Evolutionary conservation across 2,113 vertebrate genomes (phyloP), one percentile per base, ranked within the genome.

Genomic region (Mungos mungo): DNA sequence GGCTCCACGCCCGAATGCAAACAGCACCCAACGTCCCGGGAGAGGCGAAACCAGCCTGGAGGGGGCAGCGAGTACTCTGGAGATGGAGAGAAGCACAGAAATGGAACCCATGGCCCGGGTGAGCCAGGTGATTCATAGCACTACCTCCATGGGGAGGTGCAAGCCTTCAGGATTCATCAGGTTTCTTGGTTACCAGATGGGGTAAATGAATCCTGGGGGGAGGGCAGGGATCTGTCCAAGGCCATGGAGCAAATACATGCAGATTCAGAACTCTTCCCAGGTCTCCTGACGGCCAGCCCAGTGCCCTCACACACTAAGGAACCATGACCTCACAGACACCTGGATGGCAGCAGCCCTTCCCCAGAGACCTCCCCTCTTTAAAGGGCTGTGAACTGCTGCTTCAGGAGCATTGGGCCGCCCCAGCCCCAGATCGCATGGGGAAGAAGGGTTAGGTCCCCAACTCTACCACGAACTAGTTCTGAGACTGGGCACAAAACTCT

Each of bases 381-480:
- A 18, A 31, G 29, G 38, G 65, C 29, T 31, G 3, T 35, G 45
- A 50, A 23, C 12, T 2, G 65, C 74, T 38, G 31, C 45, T 69
- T 5, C 50, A 57, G 7, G 38, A 38, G 21, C 33, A 8, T 13
- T 5, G 74, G 81, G 60, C 63, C 19, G 0, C 45, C 14, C 54
- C 16, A 21, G 10, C 8, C 35, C 18, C 29, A 23, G 83, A 68
- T 15, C 7, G 19, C 57, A 60, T 19, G 2, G 8, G 19, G 38
- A n/a, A 81, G 25, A n/a, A 63, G 63, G 25, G 7, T 13, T 45
- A 4, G 21, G 60, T 63, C 23, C 16, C 45, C 3, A 77, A 5
- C 25, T 72, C 33, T 21, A 12, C 65, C 23, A 15, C 0, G 0
- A n/a, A 38, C 1, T 0, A 0, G 27, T 23, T 27, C 65, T 92